Conservation (phyloP, 1,140 invertebrate genomes). For the Anastrepha obliqua region DNA sequence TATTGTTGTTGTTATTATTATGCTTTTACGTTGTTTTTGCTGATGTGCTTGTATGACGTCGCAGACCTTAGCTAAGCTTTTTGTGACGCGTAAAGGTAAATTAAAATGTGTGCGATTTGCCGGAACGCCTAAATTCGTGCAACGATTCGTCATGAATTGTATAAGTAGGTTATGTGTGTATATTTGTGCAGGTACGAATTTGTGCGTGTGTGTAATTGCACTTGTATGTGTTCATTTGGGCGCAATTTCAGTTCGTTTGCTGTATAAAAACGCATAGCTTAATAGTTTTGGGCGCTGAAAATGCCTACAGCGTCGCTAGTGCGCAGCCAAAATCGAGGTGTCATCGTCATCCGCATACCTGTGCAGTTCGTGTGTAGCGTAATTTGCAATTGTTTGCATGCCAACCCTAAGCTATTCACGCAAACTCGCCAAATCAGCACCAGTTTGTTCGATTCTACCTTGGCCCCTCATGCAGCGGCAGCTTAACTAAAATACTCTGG, state of each 20-base stretch:
- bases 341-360: background rate
- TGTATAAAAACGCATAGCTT: background rate
- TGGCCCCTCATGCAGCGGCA: background rate
- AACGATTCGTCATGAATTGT: background rate
- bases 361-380: background rate
- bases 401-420: background rate
- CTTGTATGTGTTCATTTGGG: background rate
- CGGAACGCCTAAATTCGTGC: background rate
- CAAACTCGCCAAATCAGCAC: background rate
- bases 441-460: background rate
- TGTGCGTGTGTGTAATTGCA: background rate
- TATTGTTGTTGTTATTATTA: background rate
- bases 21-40: background rate
- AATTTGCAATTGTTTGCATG: background rate
- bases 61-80: background rate
- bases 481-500: background rate
- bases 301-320: background rate
- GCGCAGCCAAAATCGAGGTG: background rate
- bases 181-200: background rate
- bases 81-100: background rate
- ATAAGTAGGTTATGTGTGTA: background rate
- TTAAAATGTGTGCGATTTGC: slow-evolving; percentile 8
- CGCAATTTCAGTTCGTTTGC: slow-evolving; percentile 15
- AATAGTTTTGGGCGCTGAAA: background rate
- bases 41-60: background rate